Evolutionary conservation across 2,888 invertebrate genomes (phyloP).

Genomic region (Ichneumon xanthorius): DNA sequence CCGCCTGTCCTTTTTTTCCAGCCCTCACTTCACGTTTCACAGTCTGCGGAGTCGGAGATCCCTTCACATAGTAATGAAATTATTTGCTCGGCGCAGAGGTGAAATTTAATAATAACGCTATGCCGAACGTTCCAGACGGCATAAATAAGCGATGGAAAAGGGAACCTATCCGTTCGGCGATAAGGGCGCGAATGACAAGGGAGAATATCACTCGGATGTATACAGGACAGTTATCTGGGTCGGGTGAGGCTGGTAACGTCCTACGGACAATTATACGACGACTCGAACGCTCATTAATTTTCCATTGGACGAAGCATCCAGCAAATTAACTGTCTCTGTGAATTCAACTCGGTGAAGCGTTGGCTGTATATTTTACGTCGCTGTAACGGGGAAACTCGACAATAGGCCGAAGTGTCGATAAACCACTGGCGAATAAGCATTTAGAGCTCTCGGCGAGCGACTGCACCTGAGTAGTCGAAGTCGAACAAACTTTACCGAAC

Average conservation of each 20-base stretch:
- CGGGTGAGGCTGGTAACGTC: neutral
- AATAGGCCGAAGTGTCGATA: slow-evolving; percentile 58
- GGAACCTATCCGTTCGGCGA: neutral
- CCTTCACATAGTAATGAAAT: slow-evolving; percentile 41
- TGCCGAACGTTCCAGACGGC: slow-evolving; percentile 16
- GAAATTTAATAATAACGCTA: slow-evolving; percentile 34
- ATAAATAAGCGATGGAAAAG: slow-evolving; percentile 38
- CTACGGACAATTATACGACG: neutral
- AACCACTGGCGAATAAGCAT: slow-evolving; percentile 38
- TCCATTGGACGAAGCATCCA: neutral
- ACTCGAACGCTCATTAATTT: slow-evolving; percentile 40
- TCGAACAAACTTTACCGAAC: slow-evolving; percentile 40
- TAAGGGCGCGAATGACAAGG: slow-evolving; percentile 11
- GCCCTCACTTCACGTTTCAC: slow-evolving; percentile 3
- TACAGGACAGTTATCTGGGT: neutral
- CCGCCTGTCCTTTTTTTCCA: neutral
- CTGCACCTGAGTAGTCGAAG: slow-evolving; percentile 38
- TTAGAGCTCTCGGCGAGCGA: slow-evolving; percentile 5
- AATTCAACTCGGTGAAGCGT: neutral
- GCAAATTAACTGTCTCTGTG: slow-evolving; percentile 6
- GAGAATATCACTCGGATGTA: neutral
- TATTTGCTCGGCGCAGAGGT: slow-evolving; percentile 13
- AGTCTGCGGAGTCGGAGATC: slow-evolving; percentile 24
- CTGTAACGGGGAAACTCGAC: slow-evolving; percentile 51
- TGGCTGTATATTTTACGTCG: slow-evolving; percentile 26